Evolutionary conservation across 2,113 vertebrate species (phyloP).

Genomic region (Oriolus oriolus): DNA sequence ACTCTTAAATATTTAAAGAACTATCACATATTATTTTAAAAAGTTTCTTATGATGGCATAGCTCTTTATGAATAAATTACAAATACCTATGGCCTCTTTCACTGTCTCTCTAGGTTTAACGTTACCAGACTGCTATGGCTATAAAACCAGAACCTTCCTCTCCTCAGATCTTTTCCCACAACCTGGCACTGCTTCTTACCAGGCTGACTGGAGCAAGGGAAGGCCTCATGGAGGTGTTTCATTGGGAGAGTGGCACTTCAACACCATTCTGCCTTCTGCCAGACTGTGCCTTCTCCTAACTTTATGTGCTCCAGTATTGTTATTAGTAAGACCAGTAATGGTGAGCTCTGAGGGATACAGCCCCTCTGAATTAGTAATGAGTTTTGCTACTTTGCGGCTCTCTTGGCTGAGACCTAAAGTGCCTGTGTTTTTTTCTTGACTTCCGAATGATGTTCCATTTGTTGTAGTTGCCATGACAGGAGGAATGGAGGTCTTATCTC

Average conservation of each 20-base stretch:
- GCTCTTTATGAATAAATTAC: constrained; percentile 66
- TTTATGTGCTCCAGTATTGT: not conserved
- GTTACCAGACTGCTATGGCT: not conserved
- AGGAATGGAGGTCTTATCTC: not conserved
- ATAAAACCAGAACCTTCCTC: not conserved
- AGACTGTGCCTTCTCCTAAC: not conserved
- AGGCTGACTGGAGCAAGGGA: not conserved
- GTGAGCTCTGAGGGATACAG: not conserved
- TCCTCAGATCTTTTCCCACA: not conserved
- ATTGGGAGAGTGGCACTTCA: not conserved
- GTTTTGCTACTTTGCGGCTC: not conserved
- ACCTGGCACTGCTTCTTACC: not conserved
- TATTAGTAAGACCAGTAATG: not conserved
- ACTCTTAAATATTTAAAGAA: constrained; percentile 70
- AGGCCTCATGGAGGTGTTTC: not conserved
- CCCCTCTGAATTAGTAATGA: constrained; percentile 18
- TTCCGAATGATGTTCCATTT: not conserved
- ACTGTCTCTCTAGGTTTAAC: not conserved
- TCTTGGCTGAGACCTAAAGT: constrained; percentile 20
- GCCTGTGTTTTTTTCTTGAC: not conserved
- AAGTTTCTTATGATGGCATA: constrained; percentile 48
- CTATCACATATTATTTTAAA: constrained; percentile 61
- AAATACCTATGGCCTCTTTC: not conserved
- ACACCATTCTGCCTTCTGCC: not conserved
- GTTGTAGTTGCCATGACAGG: not conserved